Evolutionary conservation across 1,140 invertebrate genomes (phyloP), one percentile per base, ranked within the genome.

Genomic region (Drosophila saltans): DNA sequence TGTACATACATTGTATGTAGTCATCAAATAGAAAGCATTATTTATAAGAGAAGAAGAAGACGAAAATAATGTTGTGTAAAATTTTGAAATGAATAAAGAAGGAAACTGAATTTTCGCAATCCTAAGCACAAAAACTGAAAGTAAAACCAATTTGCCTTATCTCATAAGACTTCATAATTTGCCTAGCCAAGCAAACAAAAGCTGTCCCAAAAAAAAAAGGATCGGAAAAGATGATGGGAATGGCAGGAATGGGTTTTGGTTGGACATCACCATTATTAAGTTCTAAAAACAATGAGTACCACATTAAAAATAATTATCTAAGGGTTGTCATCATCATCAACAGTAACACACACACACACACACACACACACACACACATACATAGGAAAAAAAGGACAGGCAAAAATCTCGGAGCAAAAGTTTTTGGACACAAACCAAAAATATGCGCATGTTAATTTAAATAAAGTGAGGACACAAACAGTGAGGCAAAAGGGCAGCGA

Each of bases 371-470:
- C 58, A 43, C 43, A 48, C 45, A 48, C 45, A 52, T 11, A 61
- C 28, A 33, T 21, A 39, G 33, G 5, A 39, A n/a, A 57, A 59
- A 39, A 39, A 21, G 30, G 28, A 64, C 61, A 11, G n/a, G 24
- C n/a, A 21, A 64, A 64, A 64, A 64, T 64, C 61, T 48, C 61
- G 6, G 43, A 7, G 6, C 11, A 30, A 63, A 33, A 64, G 8
- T 30, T 64, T 66, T 40, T 41, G 48, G 33, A 41, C 61, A 62
- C 48, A 69, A 78, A 67, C 48, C 69, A 75, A 68, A 88, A 86
- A 88, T 89, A 78, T 89, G 80, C 76, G 73, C 77, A 89, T 89
- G 80, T 84, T 89, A 89, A 89, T 89, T 89, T 84, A 77, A 81
- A 86, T 86, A 80, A 82, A 83, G 80, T 82, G 83, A 56, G 58